A percentile compares a stretch with the other conserved stretches of the same genome.
phyloP scores from a whole-genome alignment of 2,113 vertebrate genomes.

The Mesembrinibis cayennensis region DNA sequence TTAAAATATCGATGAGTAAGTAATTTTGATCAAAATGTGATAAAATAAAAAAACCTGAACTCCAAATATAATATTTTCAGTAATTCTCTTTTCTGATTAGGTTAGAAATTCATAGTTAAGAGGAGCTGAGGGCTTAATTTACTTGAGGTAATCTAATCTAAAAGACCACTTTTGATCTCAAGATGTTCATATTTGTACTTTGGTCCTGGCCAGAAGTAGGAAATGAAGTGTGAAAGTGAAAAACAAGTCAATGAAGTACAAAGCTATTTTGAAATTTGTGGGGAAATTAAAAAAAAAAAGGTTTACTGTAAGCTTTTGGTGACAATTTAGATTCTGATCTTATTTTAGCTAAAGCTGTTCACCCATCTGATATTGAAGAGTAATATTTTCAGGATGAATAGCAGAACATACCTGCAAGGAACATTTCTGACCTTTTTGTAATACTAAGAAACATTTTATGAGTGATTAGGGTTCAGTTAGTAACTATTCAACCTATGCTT shows the following conservation, averaged over 20 bases:
- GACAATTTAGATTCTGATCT: background rate
- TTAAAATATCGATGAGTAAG: background rate
- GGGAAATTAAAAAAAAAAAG: background rate
- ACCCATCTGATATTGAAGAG: background rate
- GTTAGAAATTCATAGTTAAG: background rate
- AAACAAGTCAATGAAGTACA: background rate
- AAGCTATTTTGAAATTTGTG: background rate
- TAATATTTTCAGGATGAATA: conserved; percentile 21
- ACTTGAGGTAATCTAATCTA: background rate
- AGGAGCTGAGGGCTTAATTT: background rate
- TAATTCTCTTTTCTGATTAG: background rate
- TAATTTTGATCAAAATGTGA: background rate
- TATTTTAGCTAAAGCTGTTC: conserved; percentile 1
- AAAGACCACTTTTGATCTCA: background rate
- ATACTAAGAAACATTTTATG: conserved; percentile 27
- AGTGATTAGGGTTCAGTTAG: conserved; percentile 64
- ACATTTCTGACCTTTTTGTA: conserved; percentile 22
- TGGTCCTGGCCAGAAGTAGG: background rate
- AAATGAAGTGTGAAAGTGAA: background rate
- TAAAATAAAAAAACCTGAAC: background rate
- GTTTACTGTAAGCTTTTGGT: background rate
- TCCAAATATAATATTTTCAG: background rate
- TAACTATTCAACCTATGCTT: conserved; percentile 47
- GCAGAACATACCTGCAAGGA: background rate
- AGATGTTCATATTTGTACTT: background rate